phyloP scores from a whole-genome alignment of 2,797 vertebrate species.

The Amblyraja radiata region DNA sequence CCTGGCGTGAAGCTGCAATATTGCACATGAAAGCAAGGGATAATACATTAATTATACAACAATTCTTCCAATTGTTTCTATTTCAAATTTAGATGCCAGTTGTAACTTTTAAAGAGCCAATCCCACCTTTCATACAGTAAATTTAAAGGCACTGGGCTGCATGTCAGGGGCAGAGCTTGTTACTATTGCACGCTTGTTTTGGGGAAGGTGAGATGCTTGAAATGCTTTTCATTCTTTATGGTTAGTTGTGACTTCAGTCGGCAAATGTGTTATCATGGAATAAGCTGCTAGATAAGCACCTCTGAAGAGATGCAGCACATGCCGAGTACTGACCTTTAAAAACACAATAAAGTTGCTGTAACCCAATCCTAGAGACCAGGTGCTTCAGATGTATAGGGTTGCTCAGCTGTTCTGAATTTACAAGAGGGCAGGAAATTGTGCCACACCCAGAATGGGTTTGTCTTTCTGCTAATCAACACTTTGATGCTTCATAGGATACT shows the following conservation, averaged over 20 bases:
- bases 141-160: background rate
- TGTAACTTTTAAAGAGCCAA: background rate
- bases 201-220: slow-evolving; percentile 29
- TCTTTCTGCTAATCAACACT: slow-evolving; percentile 34
- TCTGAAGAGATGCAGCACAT: slow-evolving; percentile 37
- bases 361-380: slow-evolving; percentile 40
- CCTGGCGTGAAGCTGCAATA: background rate
- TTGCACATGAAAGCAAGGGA: background rate
- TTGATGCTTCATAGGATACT: slow-evolving; percentile 38
- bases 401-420: slow-evolving; percentile 42
- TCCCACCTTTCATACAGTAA: background rate
- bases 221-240: slow-evolving; percentile 34
- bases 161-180: background rate
- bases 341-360: slow-evolving; percentile 35
- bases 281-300: slow-evolving; percentile 34
- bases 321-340: slow-evolving; percentile 45
- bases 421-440: slow-evolving; percentile 24
- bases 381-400: slow-evolving; percentile 43
- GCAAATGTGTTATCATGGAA: slow-evolving; percentile 35
- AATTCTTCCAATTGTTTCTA: background rate
- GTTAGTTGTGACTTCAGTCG: slow-evolving; percentile 31
- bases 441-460: slow-evolving; percentile 32
- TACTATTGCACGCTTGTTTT: slow-evolving; percentile 22
- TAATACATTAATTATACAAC: background rate
- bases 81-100: background rate